A percentile compares a stretch with the other conserved stretches of the same genome.
These are phyloP conservation scores for Ypsolopha scabrella DNA, from an alignment of 2,888 invertebrate genomes.

Conservation along the genomic window DNA sequence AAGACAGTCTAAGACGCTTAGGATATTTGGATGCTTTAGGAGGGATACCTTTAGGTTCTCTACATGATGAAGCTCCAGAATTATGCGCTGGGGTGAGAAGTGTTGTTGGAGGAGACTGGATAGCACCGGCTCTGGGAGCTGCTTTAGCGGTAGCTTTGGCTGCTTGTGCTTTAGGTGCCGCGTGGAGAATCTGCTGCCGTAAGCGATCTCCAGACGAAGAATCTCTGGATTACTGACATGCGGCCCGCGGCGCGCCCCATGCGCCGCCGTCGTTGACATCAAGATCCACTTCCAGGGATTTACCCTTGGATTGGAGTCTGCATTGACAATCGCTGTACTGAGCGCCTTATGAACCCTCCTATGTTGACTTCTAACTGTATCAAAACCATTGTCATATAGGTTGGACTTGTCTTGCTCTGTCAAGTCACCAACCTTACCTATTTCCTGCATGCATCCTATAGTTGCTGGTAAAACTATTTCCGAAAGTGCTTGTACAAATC, in stretches of 20 bases:
- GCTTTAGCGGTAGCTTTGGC: slow-evolving; percentile 69
- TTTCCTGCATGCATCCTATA: too few relatives aligned
- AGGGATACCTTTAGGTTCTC: slow-evolving; percentile 54
- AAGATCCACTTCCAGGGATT: slow-evolving; percentile 51
- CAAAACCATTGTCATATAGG: too few relatives aligned
- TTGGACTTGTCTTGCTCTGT: too few relatives aligned
- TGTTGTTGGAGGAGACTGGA: slow-evolving; percentile 67
- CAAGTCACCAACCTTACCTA: too few relatives aligned
- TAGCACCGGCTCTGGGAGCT: slow-evolving; percentile 73
- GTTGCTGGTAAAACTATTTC: too few relatives aligned
- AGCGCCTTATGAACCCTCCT: slow-evolving; percentile 37
- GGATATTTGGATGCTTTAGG: slow-evolving; percentile 64
- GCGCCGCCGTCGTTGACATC: slow-evolving; percentile 60
- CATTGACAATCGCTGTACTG: slow-evolving; percentile 66
- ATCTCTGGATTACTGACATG: slow-evolving; percentile 73
- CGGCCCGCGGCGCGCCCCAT: slow-evolving; percentile 62
- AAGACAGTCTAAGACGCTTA: slow-evolving; percentile 71
- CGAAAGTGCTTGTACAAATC: too few relatives aligned
- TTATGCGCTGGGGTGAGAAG: slow-evolving; percentile 72
- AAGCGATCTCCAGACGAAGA: slow-evolving; percentile 71
- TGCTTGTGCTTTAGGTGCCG: slow-evolving; percentile 65
- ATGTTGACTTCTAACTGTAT: slow-evolving; percentile 30
- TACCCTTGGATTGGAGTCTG: slow-evolving; percentile 61
- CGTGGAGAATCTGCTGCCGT: slow-evolving; percentile 74
- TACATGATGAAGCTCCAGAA: slow-evolving; percentile 83